Conservation (phyloP, 2,888 invertebrate genomes). For the Sepioteuthis lessoniana region DNA sequence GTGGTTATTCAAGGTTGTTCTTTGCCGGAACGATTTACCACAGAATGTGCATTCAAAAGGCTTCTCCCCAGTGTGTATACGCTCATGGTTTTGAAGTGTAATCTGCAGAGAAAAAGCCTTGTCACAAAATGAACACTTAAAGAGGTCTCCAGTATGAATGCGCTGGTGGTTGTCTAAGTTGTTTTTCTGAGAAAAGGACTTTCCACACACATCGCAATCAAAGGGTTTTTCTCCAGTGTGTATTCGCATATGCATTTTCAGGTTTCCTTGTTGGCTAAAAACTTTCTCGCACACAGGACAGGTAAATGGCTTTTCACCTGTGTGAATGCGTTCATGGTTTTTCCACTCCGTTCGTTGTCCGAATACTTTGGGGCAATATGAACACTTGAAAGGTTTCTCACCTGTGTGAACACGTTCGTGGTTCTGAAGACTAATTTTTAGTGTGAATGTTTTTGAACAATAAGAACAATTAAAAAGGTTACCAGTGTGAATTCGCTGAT, state of each 20-base stretch:
- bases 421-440: neutral
- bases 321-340: neutral
- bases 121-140: neutral
- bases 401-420: neutral
- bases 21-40: neutral
- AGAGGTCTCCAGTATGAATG: neutral
- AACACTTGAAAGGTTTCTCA: neutral
- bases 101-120: neutral
- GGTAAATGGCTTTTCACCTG: neutral
- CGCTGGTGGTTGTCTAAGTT: constrained; percentile 2
- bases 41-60: neutral
- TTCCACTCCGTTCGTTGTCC: neutral
- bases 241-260: neutral
- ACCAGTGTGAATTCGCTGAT: neutral
- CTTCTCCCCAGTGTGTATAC: neutral
- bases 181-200: neutral
- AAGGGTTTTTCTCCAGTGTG: neutral
- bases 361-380: neutral
- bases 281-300: neutral
- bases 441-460: neutral
- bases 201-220: neutral
- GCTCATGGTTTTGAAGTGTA: neutral
- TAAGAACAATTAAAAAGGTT: neutral
- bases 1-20: constrained; percentile 9
- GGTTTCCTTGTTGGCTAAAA: neutral